Evolutionary conservation across 2,888 invertebrate species (phyloP), one percentile per base, ranked within the genome.

Genomic region (Torymus tubicola): DNA sequence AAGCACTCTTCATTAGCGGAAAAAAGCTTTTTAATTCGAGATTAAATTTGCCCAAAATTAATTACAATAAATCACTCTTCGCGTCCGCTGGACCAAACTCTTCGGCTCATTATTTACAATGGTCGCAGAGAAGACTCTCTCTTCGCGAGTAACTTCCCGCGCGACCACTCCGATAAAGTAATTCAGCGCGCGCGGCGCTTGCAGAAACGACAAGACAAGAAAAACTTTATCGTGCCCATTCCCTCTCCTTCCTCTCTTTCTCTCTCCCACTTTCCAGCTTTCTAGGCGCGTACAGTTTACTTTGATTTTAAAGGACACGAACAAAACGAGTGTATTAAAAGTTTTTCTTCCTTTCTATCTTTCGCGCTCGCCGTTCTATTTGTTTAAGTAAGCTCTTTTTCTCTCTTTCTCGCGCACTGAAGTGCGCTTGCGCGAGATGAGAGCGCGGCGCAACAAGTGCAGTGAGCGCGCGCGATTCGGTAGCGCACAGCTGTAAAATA

Each of bases 191-290:
- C 42, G 42, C 42, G 42, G 42, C 42, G 42, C 42, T 42, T 1
- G 21, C 61, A 60, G 64, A 65, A 68, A 68, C 72, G 80, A 71
- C 72, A 81, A 81, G 77, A 69, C 80, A 76, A 68, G 76, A 77
- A 73, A 80, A 81, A 50, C 64, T 64, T 78, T 71, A 71, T 70
- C 71, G 31, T 65, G 42, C 65, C 71, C 21, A 21, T 21, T 21
- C 21, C 42, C 8, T 8, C 42, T n/a, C 42, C 42, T 61, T 21
- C 4, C 55, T 53, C n/a, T 16, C 24, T 2, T 12, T 61, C 21
- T 21, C 21, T 21, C 21, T n/a, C 63, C 42, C 42, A 42, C 42
- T 42, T 42, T 42, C 42, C 8, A 42, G 42, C 42, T 42, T 42
- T 42, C 8, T 8, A 42, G 42, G 42, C 42, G 42, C 42, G 42